Evolutionary conservation across 2,797 vertebrate species (phyloP).

Genomic region (Pelodytes ibericus): DNA sequence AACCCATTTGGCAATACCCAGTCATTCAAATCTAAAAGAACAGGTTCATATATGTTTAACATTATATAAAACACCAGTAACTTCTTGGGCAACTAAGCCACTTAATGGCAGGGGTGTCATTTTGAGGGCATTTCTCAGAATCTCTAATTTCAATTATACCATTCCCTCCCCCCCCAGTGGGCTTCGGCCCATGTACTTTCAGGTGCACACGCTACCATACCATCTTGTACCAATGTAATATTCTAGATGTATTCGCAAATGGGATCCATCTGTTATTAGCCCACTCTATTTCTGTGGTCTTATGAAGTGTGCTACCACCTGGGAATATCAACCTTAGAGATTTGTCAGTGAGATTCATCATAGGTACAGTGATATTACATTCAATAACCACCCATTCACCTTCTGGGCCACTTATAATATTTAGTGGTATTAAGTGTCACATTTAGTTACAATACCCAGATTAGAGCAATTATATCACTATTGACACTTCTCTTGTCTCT

Average conservation of each 20-base stretch:
- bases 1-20: neutral
- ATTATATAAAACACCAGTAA: too few species aligned
- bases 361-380: neutral
- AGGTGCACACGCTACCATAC: neutral
- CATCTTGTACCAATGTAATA: neutral
- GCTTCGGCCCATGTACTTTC: neutral
- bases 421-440: neutral
- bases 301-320: neutral
- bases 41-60: neutral
- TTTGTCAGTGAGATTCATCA: slow-evolving; percentile 4
- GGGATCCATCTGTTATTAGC: neutral
- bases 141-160: neutral
- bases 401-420: neutral
- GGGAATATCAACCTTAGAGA: neutral
- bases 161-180: neutral
- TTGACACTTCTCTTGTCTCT: too few species aligned
- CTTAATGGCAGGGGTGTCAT: neutral
- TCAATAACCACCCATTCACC: neutral
- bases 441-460: too few species aligned
- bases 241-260: neutral
- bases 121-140: neutral
- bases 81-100: too few species aligned
- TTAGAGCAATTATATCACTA: too few species aligned
- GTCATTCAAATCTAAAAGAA: neutral
- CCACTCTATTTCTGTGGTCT: neutral